Conservation (phyloP, 1,140 invertebrate genomes). For the Lasioglossum albipes region DNA sequence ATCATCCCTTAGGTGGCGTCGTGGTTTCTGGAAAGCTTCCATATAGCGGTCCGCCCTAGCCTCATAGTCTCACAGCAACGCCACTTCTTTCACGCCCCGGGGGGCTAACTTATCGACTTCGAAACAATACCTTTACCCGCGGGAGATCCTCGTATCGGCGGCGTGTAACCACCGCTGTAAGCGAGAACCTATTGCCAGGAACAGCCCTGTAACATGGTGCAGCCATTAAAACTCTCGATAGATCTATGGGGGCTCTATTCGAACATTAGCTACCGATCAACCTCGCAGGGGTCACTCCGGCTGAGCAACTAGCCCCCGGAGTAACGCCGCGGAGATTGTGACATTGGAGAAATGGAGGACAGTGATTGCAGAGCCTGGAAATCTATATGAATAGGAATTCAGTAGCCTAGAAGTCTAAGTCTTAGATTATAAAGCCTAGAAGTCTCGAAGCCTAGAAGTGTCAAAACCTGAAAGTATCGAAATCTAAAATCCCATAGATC, state of each 20-base stretch:
- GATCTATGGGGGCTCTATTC: too few relatives aligned
- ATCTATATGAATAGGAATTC: too few relatives aligned
- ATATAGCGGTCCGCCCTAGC: not conserved
- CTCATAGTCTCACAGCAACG: not conserved
- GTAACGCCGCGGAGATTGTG: too few relatives aligned
- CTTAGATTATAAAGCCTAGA: too few relatives aligned
- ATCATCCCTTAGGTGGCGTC: conserved; percentile 50
- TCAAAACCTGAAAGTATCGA: too few relatives aligned
- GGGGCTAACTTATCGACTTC: conserved; percentile 55
- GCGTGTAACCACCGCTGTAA: conserved; percentile 34
- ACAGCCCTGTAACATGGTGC: not conserved
- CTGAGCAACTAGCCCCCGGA: too few relatives aligned
- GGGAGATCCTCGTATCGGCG: conserved; percentile 26
- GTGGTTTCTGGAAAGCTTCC: conserved; percentile 34
- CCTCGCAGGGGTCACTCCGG: not conserved
- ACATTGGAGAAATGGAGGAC: too few relatives aligned
- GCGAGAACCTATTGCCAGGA: not conserved
- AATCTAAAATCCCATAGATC: too few relatives aligned
- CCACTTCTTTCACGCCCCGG: not conserved
- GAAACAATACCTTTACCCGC: conserved; percentile 52
- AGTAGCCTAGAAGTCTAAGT: too few relatives aligned
- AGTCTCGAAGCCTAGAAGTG: too few relatives aligned
- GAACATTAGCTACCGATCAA: not conserved
- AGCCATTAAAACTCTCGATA: not conserved
- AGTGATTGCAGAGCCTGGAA: too few relatives aligned